Evolutionary conservation across 1,140 invertebrate species (phyloP).

Genomic region (Drosophila obscura): DNA sequence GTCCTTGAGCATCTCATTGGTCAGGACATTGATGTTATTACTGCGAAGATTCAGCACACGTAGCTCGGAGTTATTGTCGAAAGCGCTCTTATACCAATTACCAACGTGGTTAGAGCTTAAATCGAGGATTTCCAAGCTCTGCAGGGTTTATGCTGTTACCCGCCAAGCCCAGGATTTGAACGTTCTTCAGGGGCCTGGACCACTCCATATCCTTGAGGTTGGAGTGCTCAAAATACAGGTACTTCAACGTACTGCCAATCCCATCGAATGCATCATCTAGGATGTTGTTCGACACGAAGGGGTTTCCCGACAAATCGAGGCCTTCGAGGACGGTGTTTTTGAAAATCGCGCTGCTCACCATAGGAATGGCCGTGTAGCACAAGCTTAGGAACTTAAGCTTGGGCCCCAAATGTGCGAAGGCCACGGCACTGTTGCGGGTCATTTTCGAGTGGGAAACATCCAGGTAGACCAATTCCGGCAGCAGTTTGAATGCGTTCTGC

Average conservation of each 20-base stretch:
- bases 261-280: constrained; percentile 76
- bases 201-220: constrained; percentile 80
- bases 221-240: constrained; percentile 84
- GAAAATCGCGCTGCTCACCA: constrained; percentile 80
- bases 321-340: constrained; percentile 82
- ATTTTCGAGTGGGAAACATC: constrained; percentile 85
- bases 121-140: constrained; percentile 84
- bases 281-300: constrained; percentile 70
- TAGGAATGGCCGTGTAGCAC: constrained; percentile 84
- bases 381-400: constrained; percentile 84
- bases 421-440: constrained; percentile 71
- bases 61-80: constrained; percentile 80
- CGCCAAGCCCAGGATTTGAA: constrained; percentile 83
- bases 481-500: constrained; percentile 70
- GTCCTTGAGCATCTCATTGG: constrained; percentile 84
- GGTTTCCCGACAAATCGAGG: constrained; percentile 85
- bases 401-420: constrained; percentile 77
- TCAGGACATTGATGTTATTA: constrained; percentile 85
- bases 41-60: constrained; percentile 83
- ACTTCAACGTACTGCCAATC: constrained; percentile 83
- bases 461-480: constrained; percentile 83
- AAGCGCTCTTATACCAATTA: constrained; percentile 84
- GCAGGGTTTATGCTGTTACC: constrained; percentile 84
- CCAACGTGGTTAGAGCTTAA: constrained; percentile 85
- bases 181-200: constrained; percentile 76